phyloP scores from a whole-genome alignment of 37 sponge, comb jelly and placozoan genomes.

The Chondrilla cf. caribensis region DNA sequence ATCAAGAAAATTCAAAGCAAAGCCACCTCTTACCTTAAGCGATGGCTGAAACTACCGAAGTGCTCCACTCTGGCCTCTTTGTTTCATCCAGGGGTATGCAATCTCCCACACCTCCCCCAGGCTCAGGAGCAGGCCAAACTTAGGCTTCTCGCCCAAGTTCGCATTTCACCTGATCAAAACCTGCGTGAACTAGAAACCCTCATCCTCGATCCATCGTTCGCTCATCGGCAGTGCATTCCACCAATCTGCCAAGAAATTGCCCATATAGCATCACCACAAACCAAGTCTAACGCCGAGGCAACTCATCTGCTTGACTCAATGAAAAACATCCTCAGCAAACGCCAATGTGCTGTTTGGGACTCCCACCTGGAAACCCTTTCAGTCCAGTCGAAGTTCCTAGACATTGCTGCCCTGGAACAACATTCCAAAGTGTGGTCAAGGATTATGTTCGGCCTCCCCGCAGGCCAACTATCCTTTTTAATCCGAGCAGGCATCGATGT shows the following conservation, averaged over 20 bases:
- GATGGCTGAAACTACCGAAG: background rate
- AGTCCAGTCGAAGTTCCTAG: background rate
- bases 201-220: background rate
- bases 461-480: background rate
- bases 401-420: background rate
- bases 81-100: background rate
- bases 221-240: background rate
- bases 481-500: background rate
- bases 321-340: background rate
- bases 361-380: background rate
- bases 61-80: background rate
- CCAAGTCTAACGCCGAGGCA: too few relatives aligned
- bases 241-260: background rate
- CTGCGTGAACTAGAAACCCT: background rate
- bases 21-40: background rate
- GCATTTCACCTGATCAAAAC: background rate
- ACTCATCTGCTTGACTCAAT: background rate
- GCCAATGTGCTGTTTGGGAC: background rate
- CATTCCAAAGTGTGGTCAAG: background rate
- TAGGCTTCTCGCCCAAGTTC: background rate
- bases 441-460: background rate
- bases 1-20: background rate
- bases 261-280: background rate
- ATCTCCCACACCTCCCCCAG: background rate
- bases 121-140: background rate